A percentile compares a stretch with the other conserved stretches of the same genome.
Conservation (phyloP, 2,888 invertebrate genomes). For the Lutraria lutraria region DNA sequence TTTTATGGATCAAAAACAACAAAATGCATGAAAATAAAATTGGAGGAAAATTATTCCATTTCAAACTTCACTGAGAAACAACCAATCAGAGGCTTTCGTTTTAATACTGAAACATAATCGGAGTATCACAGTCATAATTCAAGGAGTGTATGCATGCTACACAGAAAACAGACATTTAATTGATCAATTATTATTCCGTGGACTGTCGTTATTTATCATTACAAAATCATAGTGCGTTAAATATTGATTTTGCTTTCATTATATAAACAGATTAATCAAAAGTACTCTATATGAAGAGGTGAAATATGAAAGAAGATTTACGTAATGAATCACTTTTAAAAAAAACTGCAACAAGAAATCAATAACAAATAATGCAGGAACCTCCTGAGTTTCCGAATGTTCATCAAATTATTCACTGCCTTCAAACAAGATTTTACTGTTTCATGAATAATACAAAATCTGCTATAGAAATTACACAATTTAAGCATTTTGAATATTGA, state of each 20-base stretch:
- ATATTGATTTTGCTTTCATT: not conserved
- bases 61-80: no score
- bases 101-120: no score
- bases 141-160: no score
- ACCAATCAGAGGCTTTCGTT: no score
- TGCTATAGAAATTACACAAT: not conserved
- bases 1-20: no score
- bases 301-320: not conserved
- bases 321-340: not conserved
- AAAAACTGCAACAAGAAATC: not conserved
- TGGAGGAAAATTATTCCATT: no score
- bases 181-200: not conserved
- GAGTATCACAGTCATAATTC: no score
- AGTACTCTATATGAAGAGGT: not conserved
- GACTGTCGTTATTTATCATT: not conserved
- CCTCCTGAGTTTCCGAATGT: not conserved
- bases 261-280: slow-evolving; percentile 11
- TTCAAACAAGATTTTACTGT: not conserved
- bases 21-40: no score
- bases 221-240: not conserved
- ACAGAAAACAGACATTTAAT: not conserved
- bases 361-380: not conserved
- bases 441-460: not conserved
- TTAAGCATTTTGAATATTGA: not conserved
- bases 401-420: not conserved